phyloP scores from a whole-genome alignment of 2,113 vertebrate species.

The Vanacampus margaritifer region DNA sequence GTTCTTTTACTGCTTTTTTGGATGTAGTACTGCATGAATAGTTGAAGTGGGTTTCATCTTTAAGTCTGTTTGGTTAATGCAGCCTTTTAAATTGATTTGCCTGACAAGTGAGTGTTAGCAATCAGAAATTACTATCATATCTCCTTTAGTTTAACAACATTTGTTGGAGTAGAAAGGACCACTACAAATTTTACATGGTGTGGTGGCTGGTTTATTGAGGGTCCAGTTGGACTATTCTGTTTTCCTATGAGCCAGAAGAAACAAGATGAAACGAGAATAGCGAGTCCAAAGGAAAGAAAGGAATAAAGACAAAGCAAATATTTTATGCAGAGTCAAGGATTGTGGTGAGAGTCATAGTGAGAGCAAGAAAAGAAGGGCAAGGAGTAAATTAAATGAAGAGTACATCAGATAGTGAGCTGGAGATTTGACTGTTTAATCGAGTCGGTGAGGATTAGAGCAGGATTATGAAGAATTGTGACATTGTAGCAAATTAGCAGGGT shows the following conservation, averaged over 20 bases:
- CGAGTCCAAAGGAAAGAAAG: conserved; percentile 7
- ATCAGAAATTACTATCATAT: too few species aligned
- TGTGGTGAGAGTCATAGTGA: background rate
- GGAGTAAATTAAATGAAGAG: conserved; percentile 37
- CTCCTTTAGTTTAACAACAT: too few species aligned
- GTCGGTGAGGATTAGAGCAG: conserved; percentile 69
- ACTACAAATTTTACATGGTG: background rate
- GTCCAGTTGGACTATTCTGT: background rate
- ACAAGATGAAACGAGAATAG: background rate
- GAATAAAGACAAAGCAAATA: conserved; percentile 11
- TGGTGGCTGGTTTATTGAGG: background rate
- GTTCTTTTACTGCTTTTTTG: background rate
- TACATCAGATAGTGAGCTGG: conserved; percentile 51
- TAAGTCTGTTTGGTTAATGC: background rate
- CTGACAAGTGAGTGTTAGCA: background rate
- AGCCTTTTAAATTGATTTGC: background rate
- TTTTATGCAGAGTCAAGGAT: conserved; percentile 29
- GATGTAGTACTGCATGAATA: background rate
- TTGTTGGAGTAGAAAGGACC: too few species aligned
- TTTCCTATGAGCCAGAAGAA: background rate
- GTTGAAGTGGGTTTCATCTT: background rate
- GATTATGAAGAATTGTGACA: conserved; percentile 73
- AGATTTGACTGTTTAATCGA: conserved; percentile 73
- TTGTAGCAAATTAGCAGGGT: conserved; percentile 73
- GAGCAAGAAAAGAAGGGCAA: conserved; percentile 11